Percentiles rank a stretch among this genome's conserved stretches.
Evolutionary conservation across 2,888 invertebrate species (phyloP).

Genomic region (Drosophila antonietae): DNA sequence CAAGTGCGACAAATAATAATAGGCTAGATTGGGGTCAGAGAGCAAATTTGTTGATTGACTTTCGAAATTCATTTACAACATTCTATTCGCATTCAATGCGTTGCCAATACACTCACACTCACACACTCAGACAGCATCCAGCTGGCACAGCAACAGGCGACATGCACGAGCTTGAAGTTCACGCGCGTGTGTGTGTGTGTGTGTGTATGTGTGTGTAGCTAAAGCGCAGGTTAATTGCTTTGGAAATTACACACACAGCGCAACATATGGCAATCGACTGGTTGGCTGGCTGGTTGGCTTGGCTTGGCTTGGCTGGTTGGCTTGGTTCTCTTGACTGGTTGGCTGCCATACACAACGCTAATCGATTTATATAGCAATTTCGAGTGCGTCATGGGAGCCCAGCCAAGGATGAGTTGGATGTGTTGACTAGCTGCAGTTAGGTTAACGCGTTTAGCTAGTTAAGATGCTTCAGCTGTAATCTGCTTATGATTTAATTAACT

Average conservation of each 20-base stretch:
- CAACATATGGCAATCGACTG: slow-evolving; percentile 46
- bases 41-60: slow-evolving; percentile 61
- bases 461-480: slow-evolving; percentile 12
- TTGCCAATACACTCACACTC: slow-evolving; percentile 27
- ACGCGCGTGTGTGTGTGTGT: slow-evolving; percentile 13
- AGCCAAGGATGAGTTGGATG: not conserved
- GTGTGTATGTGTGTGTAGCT: slow-evolving; percentile 21
- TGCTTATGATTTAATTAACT: slow-evolving; percentile 16
- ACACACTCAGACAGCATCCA: slow-evolving; percentile 20
- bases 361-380: slow-evolving; percentile 74
- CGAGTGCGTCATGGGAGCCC: slow-evolving; percentile 3
- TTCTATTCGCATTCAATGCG: slow-evolving; percentile 37
- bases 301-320: not conserved
- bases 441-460: slow-evolving; percentile 10
- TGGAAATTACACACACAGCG: slow-evolving; percentile 68
- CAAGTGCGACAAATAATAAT: slow-evolving; percentile 57
- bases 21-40: slow-evolving; percentile 33
- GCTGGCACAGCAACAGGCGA: slow-evolving; percentile 50
- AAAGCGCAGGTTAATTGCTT: slow-evolving; percentile 71
- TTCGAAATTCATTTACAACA: slow-evolving; percentile 60
- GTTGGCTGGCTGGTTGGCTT: not conserved
- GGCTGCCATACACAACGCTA: slow-evolving; percentile 46
- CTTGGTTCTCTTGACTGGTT: not conserved
- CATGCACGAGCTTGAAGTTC: slow-evolving; percentile 41
- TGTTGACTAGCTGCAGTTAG: slow-evolving; percentile 13